Conservation (phyloP, 2,797 vertebrate genomes). For the Thaleichthys pacificus region DNA sequence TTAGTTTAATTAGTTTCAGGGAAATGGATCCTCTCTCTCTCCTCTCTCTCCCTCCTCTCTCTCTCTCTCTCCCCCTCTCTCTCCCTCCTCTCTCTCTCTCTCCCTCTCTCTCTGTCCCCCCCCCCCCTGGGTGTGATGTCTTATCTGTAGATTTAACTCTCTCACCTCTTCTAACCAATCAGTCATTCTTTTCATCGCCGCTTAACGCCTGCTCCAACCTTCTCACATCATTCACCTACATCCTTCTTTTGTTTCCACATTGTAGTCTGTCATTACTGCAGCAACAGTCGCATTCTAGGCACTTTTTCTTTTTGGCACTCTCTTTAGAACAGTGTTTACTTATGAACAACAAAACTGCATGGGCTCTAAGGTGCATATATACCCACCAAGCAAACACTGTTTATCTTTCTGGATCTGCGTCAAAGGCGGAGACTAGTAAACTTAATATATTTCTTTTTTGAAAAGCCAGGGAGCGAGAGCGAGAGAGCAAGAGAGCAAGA, state of each 20-base stretch:
- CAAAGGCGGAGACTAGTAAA: too few species aligned
- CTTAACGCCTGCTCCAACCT: background rate
- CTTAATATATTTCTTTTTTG: too few species aligned
- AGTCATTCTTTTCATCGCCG: background rate
- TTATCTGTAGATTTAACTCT: background rate
- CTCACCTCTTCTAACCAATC: background rate
- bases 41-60: slow-evolving; percentile 53
- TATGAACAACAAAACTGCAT: too few species aligned
- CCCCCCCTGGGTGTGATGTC: background rate
- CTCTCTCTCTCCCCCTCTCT: background rate
- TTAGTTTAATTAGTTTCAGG: background rate
- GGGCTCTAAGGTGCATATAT: too few species aligned
- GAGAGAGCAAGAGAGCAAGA: too few species aligned
- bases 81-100: background rate
- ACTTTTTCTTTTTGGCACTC: too few species aligned
- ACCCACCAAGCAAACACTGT: too few species aligned
- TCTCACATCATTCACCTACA: background rate
- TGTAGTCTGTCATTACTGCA: background rate
- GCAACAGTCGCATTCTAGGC: too few species aligned
- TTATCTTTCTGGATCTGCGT: too few species aligned
- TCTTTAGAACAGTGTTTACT: too few species aligned
- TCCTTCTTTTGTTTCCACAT: background rate
- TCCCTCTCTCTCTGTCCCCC: slow-evolving; percentile 52
- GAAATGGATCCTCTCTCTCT: background rate
- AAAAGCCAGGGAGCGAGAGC: too few species aligned